Percentiles rank a stretch among this genome's conserved stretches.
phyloP scores from a whole-genome alignment of 2,888 invertebrate species.

The Criorhina ranunculi region DNA sequence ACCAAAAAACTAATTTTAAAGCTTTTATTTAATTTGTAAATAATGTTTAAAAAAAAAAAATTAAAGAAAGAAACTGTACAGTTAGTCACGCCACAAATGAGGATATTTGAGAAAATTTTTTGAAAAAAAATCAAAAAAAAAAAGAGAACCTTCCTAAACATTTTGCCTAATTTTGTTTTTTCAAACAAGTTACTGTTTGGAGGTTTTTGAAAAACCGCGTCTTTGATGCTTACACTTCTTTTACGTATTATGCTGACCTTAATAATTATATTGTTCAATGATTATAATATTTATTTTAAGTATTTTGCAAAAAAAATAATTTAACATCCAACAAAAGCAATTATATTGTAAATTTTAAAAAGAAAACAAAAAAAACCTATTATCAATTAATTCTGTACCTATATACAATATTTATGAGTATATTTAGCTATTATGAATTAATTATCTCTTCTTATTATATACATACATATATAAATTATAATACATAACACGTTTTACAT shows the following conservation, averaged over 20 bases:
- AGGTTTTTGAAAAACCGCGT: constrained; percentile 14
- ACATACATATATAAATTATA: constrained; percentile 46
- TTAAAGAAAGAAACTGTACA: constrained; percentile 42
- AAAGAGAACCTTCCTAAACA: constrained; percentile 27
- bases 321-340: constrained; percentile 74
- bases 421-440: constrained; percentile 73
- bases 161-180: constrained; percentile 27
- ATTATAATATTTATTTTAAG: constrained; percentile 26
- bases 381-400: constrained; percentile 82
- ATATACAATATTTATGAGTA: constrained; percentile 75
- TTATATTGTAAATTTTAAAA: constrained; percentile 77
- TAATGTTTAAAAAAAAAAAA: constrained; percentile 43
- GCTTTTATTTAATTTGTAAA: constrained; percentile 62
- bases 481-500: constrained; percentile 65
- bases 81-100: constrained; percentile 21
- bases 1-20: constrained; percentile 3
- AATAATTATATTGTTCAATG: constrained; percentile 33
- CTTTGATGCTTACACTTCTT: constrained; percentile 50
- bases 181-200: constrained; percentile 10
- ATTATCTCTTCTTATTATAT: constrained; percentile 73
- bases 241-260: constrained; percentile 22
- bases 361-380: constrained; percentile 77
- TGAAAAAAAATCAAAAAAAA: constrained; percentile 3
- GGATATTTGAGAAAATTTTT: constrained; percentile 39
- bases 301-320: too few species aligned